Base-by-base conservation (phyloP, 2,888 invertebrate genomes). In the Melanophora roralis region DNA sequence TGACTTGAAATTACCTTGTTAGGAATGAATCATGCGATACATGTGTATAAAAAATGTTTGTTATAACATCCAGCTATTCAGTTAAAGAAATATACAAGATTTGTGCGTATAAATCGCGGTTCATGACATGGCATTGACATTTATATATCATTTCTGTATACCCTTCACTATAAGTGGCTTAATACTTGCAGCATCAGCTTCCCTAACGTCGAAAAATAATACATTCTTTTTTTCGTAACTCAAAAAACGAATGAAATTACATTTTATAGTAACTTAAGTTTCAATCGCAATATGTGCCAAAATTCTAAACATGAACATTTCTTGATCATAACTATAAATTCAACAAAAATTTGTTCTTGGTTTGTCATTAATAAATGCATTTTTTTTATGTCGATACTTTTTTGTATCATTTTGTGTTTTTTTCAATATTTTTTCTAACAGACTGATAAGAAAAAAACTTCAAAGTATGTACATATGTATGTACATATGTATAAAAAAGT, bases 401-500 rank as follows among this genome's bases (percentile, higher is more conserved):
- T 27, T 72, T 62, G 21, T 60, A 34, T 3, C 23, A 23, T 38
- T 23, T 43, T 14, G 38, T 8, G 21, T 12, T 16, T 60, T 51
- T 57, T 47, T 55, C 32, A 73, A 47, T 38, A 43, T 23, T 65
- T 47, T 47, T 32, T 47, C 19, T 23, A 43, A 32, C 34, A 43
- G 32, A 49, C 68, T 75, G 75, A 69, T 68, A 75, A 62, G 53
- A 40, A 51, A 38, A 72, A 53, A n/a, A 75, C n/a, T n/a, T n/a
- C n/a, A n/a, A n/a, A n/a, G n/a, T 27, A 43, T 36, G 11, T 8
- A 43, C 36, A 49, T 57, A 57, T 9, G 1, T 32, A 47, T 36
- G n/a, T 49, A 23, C 12, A 40, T 16, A 64, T n/a, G n/a, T 21
- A 16, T 36, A 60, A 51, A 16, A 55, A 38, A 23, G 38, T 51